These are phyloP conservation scores for Phocoena phocoena DNA, from an alignment of 2,113 vertebrate species.

Conservation along the genomic window DNA sequence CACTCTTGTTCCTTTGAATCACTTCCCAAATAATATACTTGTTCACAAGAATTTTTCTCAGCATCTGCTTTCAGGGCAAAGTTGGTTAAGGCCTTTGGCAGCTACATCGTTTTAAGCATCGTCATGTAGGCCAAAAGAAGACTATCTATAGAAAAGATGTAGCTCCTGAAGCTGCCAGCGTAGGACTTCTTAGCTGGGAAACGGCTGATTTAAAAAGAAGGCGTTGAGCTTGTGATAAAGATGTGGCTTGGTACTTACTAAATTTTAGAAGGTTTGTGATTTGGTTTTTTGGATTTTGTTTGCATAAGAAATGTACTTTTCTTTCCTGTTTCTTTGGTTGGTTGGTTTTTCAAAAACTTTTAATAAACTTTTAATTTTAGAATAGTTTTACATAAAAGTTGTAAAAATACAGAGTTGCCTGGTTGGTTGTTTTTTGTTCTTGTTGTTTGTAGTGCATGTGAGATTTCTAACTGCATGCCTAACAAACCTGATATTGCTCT, in stretches of 20 bases:
- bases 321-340: background rate
- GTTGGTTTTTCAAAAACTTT: background rate
- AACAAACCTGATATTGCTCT: background rate
- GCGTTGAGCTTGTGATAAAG: background rate
- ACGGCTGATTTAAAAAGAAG: background rate
- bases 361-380: background rate
- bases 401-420: background rate
- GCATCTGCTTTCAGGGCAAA: background rate
- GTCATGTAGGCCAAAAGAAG: background rate
- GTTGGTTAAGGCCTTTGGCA: background rate
- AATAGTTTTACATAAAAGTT: background rate
- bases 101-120: background rate
- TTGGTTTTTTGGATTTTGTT: background rate
- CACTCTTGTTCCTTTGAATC: background rate
- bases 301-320: background rate
- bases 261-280: background rate
- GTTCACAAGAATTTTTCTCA: background rate
- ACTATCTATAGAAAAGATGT: rapidly evolving
- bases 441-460: background rate
- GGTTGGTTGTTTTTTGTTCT: background rate
- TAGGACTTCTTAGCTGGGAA: background rate
- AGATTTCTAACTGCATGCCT: background rate
- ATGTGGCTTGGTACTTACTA: background rate
- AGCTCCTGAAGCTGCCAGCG: background rate
- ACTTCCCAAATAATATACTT: background rate